Percentiles rank a stretch among this genome's conserved stretches.
phyloP scores from a whole-genome alignment of 2,797 vertebrate genomes.

The Galaxias olidus region DNA sequence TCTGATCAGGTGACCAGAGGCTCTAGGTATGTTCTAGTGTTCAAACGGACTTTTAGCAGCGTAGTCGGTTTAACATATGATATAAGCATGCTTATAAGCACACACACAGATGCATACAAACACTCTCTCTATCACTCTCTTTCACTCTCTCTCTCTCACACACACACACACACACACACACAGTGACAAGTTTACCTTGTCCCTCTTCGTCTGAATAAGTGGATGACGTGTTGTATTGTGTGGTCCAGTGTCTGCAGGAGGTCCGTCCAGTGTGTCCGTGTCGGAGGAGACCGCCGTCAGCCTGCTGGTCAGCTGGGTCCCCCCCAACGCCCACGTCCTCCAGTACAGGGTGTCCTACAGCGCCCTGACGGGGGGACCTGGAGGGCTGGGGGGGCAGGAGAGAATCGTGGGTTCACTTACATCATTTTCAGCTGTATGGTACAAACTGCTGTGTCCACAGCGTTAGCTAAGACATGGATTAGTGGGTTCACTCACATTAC shows the following conservation, averaged over 20 bases:
- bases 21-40: no score
- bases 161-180: not conserved
- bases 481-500: no score
- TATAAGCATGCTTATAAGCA: no score
- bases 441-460: no score
- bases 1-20: no score
- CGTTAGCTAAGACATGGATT: no score
- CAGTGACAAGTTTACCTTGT: not conserved
- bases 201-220: no score
- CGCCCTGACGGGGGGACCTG: constrained; percentile 69
- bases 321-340: constrained; percentile 81
- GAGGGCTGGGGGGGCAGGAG: constrained; percentile 59
- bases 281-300: constrained; percentile 83
- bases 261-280: constrained; percentile 79
- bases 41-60: no score
- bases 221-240: not conserved
- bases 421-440: no score
- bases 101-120: no score
- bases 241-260: constrained; percentile 76
- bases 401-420: constrained; percentile 80
- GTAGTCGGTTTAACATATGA: no score
- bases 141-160: not conserved
- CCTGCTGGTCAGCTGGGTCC: constrained; percentile 83
- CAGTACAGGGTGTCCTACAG: constrained; percentile 83
- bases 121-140: no score